Evolutionary conservation across 2,113 vertebrate genomes (phyloP), one percentile per base, ranked within the genome.

Genomic region (Coreoperca whiteheadi): DNA sequence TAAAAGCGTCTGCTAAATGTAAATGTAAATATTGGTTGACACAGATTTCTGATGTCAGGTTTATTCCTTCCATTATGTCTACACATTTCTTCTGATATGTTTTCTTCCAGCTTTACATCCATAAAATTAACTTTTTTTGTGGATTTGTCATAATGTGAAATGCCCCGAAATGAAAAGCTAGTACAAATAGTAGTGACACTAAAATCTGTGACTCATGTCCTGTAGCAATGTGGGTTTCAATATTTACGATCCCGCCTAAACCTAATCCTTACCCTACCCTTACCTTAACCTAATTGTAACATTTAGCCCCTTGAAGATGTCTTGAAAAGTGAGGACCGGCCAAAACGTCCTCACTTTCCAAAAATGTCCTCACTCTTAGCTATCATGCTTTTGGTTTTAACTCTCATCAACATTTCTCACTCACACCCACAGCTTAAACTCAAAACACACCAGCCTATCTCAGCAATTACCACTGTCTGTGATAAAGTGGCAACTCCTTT

Each of bases 381-480:
- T 89, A 83, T 89, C 85, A 88, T 76, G 87, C 79, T 88, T 80
- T 81, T 87, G 89, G 86, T 89, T 89, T 87, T 86, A 84, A 77
- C 79, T 81, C 85, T 77, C 78, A 88, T 88, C 90, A 83, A 74
- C 77, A 69, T 75, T 3, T 7, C 30, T 84, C 53, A 69, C 53
- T 37, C 21, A 20, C 28, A 75, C n/a, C 41, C 63, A 61, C 21
- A 66, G 30, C 39, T 41, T 48, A 9, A 68, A 72, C 50, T 61
- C 51, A 74, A 83, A 87, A 77, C 76, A 80, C 9, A 30, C 41
- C 39, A 50, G 61, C 75, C 84, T 80, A 92, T 91, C 81, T 85
- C 51, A 3, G 79, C 87, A 81, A 90, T 91, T 91, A 91, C 51
- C 83, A 71, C 69, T 67, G 91, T 84, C 78, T 74, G 72, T 81